These are phyloP conservation scores for Daphoenositta chrysoptera DNA, from an alignment of 2,113 vertebrate species.

Conservation along the genomic window DNA sequence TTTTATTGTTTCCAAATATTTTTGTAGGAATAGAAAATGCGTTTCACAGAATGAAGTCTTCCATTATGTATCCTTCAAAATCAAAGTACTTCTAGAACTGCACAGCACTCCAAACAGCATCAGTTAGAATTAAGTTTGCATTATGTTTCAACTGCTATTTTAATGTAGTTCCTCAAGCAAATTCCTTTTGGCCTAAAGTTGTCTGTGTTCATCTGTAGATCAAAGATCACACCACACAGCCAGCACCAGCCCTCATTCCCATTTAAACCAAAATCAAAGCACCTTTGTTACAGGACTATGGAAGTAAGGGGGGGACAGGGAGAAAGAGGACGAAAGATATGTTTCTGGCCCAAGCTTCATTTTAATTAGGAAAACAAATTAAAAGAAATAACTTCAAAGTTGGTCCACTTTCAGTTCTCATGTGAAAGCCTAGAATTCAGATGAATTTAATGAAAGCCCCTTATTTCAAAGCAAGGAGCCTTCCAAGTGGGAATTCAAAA, in stretches of 20 bases:
- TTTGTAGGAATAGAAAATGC: neutral
- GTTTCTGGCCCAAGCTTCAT: neutral
- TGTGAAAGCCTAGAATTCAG: neutral
- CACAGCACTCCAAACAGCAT: neutral
- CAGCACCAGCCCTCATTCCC: neutral
- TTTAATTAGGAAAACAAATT: neutral
- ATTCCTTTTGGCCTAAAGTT: neutral
- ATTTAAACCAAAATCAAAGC: neutral
- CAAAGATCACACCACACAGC: neutral
- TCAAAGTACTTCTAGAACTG: neutral
- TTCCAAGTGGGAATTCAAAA: neutral
- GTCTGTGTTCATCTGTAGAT: neutral
- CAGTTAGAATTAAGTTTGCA: neutral
- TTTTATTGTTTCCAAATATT: neutral
- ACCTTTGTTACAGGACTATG: neutral
- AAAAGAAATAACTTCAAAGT: neutral
- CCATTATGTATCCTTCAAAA: neutral
- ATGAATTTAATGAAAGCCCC: neutral
- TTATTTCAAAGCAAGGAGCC: neutral
- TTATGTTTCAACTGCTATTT: neutral
- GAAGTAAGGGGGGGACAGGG: neutral
- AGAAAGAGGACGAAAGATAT: too few relatives aligned
- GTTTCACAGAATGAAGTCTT: neutral
- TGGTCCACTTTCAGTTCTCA: neutral
- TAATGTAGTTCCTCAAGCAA: neutral